Conservation (phyloP, 2,888 invertebrate species). For the Eupithecia subumbrata region DNA sequence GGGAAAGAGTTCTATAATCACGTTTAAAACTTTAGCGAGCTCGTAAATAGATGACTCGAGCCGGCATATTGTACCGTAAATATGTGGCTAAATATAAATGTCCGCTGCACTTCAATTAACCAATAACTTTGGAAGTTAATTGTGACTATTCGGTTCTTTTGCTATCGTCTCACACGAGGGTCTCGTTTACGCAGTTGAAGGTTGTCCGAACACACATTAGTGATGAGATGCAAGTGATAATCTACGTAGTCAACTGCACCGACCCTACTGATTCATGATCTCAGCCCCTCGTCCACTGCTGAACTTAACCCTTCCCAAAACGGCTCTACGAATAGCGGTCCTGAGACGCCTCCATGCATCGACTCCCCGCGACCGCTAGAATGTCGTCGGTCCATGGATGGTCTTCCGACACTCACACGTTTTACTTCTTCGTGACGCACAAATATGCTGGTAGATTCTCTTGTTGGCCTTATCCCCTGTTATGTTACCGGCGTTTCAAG, state of each 20-base stretch:
- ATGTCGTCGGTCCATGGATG: neutral
- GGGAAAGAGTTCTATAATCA: conserved; percentile 3
- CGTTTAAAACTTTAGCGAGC: neutral
- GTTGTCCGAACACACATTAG: neutral
- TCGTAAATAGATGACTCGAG: neutral
- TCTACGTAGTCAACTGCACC: neutral
- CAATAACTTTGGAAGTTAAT: neutral
- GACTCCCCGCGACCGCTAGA: neutral
- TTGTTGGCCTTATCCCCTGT: neutral
- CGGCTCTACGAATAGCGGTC: too few relatives aligned
- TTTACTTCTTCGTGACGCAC: neutral
- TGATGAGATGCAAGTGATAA: neutral
- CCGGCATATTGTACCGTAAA: too few relatives aligned
- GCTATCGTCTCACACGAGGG: neutral
- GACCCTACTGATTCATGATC: neutral
- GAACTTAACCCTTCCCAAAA: neutral
- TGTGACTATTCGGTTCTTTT: neutral
- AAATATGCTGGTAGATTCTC: neutral
- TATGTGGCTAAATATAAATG: neutral
- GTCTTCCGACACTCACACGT: neutral
- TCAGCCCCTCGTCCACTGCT: neutral
- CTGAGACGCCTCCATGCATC: neutral
- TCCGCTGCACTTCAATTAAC: neutral
- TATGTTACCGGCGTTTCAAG: neutral
- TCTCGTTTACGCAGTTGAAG: neutral